Evolutionary conservation across 1,140 invertebrate genomes (phyloP).

Genomic region (Globodera ellingtonae): DNA sequence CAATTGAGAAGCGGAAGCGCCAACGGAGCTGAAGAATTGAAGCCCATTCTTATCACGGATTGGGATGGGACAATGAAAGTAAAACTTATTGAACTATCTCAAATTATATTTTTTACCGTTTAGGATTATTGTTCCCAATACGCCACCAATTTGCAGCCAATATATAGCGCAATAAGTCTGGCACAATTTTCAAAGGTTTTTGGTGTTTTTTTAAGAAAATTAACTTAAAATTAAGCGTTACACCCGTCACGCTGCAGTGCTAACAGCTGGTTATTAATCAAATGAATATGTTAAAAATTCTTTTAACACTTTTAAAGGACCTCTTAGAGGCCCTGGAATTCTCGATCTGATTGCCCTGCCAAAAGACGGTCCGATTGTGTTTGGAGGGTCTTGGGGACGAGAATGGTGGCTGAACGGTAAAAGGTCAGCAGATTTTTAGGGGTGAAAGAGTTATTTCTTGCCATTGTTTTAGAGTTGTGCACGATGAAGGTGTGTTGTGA

Average conservation of each 20-base stretch:
- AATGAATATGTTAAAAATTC: neutral
- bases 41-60: slow-evolving; percentile 63
- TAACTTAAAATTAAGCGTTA: slow-evolving; percentile 22
- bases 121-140: slow-evolving; percentile 64
- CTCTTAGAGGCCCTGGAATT: slow-evolving; percentile 57
- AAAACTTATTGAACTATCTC: neutral
- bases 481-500: slow-evolving; percentile 52
- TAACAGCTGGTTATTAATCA: slow-evolving; percentile 56
- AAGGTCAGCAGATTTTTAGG: slow-evolving; percentile 1
- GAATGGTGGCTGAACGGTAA: slow-evolving; percentile 64
- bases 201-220: neutral
- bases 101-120: neutral
- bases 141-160: slow-evolving; percentile 63
- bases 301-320: slow-evolving; percentile 21
- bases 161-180: slow-evolving; percentile 62
- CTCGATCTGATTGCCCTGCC: slow-evolving; percentile 62
- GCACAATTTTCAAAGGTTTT: slow-evolving; percentile 51
- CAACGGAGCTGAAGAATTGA: slow-evolving; percentile 22
- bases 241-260: slow-evolving; percentile 58
- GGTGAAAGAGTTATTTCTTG: neutral
- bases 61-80: slow-evolving; percentile 65
- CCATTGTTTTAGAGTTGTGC: slow-evolving; percentile 50
- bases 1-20: slow-evolving; percentile 35
- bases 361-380: slow-evolving; percentile 62
- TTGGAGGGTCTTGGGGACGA: slow-evolving; percentile 64